Evolutionary conservation across 2,797 vertebrate genomes (phyloP), one percentile per base, ranked within the genome.

Genomic region (Varecia variegata): DNA sequence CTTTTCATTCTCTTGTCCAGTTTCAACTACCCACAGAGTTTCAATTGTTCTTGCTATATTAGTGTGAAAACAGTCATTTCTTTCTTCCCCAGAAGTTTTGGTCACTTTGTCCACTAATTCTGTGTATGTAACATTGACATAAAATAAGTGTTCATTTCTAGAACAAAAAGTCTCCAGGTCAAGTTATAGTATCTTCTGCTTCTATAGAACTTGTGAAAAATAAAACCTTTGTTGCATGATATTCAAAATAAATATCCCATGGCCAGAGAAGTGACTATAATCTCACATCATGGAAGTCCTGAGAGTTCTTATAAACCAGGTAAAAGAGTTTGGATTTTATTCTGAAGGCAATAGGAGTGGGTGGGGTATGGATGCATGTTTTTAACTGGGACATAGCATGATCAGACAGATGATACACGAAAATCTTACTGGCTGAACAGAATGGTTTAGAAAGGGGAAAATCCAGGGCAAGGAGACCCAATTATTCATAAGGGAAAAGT

Each of bases 131-230:
- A 91, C 60, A 50, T 1, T 82, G 43, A 70, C 43, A 80, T 52
- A n/a, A 79, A 94, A 52, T 95, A 70, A 90, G 35, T 54, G 68
- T 50, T 97, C 65, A 82, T 97, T 97, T 97, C 77, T 93, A 93
- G 85, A 97, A 81, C 54, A 86, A 93, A 70, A 85, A 50, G 6
- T 84, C 30, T 85, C 67, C 45, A 91, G 35, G 60, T 94, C 95
- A 95, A 88, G 67, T 88, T 80, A 58, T 45, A 23, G n/a, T 86
- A 35, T 73, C 71, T 83, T 95, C 58, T 62, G 50, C 9, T 94
- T 95, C 82, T 43, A 21, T 2, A 94, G 58, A 82, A 85, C 58
- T 90, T 80, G 27, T 56, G 35, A 92, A 81, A 93, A 83, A 54
- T 74, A 91, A 95, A 91, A 50, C 23, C 4, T 86, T 68, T 62